phyloP scores from a whole-genome alignment of 2,797 vertebrate species.

The Pseudochirops cupreus region DNA sequence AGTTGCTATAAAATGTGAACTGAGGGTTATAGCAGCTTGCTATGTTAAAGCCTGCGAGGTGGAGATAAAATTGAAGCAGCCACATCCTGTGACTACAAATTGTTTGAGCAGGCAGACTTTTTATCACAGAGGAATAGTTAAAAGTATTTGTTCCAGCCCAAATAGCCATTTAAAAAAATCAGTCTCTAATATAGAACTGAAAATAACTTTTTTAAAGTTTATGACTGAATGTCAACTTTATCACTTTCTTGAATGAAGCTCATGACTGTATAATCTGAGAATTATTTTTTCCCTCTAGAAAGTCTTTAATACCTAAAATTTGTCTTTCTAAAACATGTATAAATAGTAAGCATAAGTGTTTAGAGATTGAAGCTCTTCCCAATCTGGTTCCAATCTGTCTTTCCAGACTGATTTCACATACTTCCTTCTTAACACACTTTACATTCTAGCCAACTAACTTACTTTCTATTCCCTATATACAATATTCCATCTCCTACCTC shows the following conservation, averaged over 20 bases:
- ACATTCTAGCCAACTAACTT: background rate
- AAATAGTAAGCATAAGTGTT: background rate
- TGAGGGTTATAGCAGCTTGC: conserved; percentile 75
- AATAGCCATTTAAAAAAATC: background rate
- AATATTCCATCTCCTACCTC: background rate
- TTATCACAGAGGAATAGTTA: conserved; percentile 44
- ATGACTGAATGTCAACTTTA: background rate
- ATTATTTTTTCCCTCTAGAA: background rate
- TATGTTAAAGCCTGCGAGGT: conserved; percentile 75
- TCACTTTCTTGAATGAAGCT: background rate
- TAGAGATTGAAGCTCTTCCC: background rate
- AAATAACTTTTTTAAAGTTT: background rate
- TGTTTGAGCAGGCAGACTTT: conserved; percentile 58
- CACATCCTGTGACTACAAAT: conserved; percentile 87
- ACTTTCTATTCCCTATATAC: background rate
- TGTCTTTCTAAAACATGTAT: background rate
- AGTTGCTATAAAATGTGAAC: conserved; percentile 69
- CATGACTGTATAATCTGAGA: background rate
- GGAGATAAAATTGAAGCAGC: conserved; percentile 81
- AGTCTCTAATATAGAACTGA: background rate
- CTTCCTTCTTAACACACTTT: background rate
- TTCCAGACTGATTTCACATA: background rate
- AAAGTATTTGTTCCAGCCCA: background rate
- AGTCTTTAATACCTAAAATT: background rate
- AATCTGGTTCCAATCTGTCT: background rate